Conservation (phyloP, 2,888 invertebrate genomes). For the Ormyrus nitidulus region DNA sequence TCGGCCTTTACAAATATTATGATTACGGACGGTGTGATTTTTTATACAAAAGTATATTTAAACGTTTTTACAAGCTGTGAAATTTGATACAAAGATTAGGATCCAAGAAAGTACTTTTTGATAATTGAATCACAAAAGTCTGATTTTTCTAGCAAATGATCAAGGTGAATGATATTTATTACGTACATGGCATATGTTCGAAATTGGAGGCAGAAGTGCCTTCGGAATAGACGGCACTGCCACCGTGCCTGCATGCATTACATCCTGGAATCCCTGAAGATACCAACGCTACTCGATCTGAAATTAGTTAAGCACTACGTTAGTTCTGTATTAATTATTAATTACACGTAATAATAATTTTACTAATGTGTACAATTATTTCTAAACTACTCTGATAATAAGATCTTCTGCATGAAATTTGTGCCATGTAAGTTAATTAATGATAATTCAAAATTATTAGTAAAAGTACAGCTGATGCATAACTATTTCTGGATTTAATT, state of each 20-base stretch:
- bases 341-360: neutral
- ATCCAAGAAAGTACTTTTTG: no score
- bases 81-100: no score
- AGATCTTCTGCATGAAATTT: neutral
- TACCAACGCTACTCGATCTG: constrained; percentile 82
- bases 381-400: neutral
- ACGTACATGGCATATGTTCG: constrained; percentile 52
- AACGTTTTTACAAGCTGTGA: no score
- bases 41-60: neutral
- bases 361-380: neutral
- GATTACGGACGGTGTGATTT: no score
- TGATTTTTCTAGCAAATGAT: no score
- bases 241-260: constrained; percentile 67
- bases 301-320: constrained; percentile 62
- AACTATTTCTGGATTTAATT: neutral
- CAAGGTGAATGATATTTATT: neutral
- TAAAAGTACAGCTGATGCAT: neutral
- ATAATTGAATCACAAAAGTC: no score
- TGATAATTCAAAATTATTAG: neutral
- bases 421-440: neutral
- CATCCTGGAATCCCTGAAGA: constrained; percentile 74
- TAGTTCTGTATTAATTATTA: neutral
- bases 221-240: constrained; percentile 71
- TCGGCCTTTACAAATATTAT: no score
- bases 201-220: constrained; percentile 63